These are phyloP conservation scores for Tor tambroides DNA, from an alignment of 2,113 vertebrate species.

Conservation along the genomic window DNA sequence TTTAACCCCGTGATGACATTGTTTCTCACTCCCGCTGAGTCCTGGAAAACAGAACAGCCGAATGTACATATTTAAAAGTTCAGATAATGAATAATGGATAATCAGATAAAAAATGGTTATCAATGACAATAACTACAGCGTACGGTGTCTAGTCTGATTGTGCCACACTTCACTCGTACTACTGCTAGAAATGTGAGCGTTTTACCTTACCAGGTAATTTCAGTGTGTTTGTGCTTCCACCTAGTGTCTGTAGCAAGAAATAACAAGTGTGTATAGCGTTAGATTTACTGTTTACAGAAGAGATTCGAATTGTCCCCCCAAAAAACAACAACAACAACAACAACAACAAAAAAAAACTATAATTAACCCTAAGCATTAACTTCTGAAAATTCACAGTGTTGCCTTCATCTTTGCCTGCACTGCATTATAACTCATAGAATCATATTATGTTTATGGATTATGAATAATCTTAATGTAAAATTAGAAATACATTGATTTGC, in stretches of 20 bases:
- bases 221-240: slow-evolving; percentile 14
- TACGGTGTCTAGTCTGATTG: not conserved
- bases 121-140: not conserved
- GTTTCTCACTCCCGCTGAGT: not conserved
- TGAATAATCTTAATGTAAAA: too few species aligned
- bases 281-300: not conserved
- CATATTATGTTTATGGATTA: too few species aligned
- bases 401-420: not conserved
- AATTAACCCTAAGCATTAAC: not conserved
- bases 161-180: not conserved
- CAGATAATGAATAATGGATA: not conserved
- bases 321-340: too few species aligned
- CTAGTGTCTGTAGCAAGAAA: slow-evolving; percentile 32
- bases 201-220: not conserved
- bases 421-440: too few species aligned
- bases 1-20: not conserved
- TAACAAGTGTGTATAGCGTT: not conserved
- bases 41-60: not conserved
- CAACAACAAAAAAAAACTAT: too few species aligned
- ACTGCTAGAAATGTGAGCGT: not conserved
- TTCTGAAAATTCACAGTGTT: not conserved
- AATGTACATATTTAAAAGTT: not conserved
- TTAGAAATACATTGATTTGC: too few species aligned
- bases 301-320: not conserved
- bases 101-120: not conserved